These are phyloP conservation scores for Pseudomyrmex pallidus DNA, from an alignment of 1,140 invertebrate genomes.

Conservation along the genomic window DNA sequence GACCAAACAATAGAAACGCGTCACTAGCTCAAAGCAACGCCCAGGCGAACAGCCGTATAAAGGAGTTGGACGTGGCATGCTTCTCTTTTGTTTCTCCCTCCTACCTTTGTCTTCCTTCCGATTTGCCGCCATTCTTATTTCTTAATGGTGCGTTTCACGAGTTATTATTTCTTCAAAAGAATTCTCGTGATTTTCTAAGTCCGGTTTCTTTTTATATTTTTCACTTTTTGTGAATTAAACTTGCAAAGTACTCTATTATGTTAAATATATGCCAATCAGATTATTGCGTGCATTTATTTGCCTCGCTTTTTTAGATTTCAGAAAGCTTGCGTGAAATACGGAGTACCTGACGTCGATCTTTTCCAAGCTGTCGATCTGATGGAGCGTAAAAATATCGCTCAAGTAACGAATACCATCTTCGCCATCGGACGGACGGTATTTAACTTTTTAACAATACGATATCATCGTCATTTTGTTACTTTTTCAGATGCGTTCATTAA, in stretches of 20 bases:
- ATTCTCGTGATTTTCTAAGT: background rate
- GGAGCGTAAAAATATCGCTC: conserved; percentile 97
- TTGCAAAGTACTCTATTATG: background rate
- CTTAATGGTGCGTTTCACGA: conserved; percentile 5
- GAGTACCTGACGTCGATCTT: conserved; percentile 96
- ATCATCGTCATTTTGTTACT: background rate
- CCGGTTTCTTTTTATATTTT: background rate
- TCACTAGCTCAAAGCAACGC: conserved; percentile 75
- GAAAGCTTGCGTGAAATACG: conserved; percentile 93
- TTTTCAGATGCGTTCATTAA: background rate
- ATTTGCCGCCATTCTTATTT: conserved; percentile 56
- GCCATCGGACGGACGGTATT: conserved; percentile 95
- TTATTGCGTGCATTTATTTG: background rate
- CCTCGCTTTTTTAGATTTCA: conserved; percentile 91
- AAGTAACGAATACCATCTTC: conserved; percentile 97
- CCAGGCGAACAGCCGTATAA: conserved; percentile 75
- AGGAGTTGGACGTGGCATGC: conserved; percentile 74
- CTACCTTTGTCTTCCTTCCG: conserved; percentile 44
- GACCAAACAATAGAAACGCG: conserved; percentile 81
- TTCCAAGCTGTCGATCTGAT: conserved; percentile 98
- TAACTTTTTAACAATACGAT: conserved; percentile 56
- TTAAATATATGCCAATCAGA: no score
- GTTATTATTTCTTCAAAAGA: background rate
- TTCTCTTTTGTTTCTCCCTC: conserved; percentile 67
- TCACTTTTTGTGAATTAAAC: background rate